Conservation (phyloP, 1,140 invertebrate genomes). For the Drosophila eugracilis region DNA sequence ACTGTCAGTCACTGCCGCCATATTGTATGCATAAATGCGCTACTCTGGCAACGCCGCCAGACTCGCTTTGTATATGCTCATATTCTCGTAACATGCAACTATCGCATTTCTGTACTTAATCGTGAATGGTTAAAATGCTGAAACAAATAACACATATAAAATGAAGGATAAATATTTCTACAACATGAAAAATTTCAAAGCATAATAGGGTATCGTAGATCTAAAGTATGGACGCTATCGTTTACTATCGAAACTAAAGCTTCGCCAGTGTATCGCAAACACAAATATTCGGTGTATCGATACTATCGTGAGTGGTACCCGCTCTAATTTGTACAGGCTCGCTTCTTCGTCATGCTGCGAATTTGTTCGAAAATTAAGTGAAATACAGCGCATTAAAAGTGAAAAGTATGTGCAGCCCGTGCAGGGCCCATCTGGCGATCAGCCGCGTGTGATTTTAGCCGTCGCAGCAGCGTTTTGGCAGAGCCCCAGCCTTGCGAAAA, state of each 20-base stretch:
- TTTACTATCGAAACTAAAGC: neutral
- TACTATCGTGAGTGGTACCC: conserved; percentile 3
- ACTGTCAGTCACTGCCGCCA: no score
- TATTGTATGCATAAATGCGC: no score
- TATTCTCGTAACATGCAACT: no score
- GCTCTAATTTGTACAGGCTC: conserved; percentile 54
- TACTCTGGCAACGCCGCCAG: no score
- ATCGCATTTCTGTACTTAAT: no score
- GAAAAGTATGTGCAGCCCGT: conserved; percentile 65
- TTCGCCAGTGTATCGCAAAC: neutral
- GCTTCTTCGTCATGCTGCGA: conserved; percentile 69
- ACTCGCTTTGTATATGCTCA: no score
- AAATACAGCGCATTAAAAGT: conserved; percentile 63
- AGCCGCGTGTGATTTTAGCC: conserved; percentile 50
- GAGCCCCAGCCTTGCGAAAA: conserved; percentile 43
- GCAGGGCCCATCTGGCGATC: conserved; percentile 49
- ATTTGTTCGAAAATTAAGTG: conserved; percentile 73
- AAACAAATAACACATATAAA: no score
- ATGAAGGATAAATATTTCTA: no score
- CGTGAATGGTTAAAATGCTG: no score
- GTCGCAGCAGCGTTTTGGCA: conserved; percentile 33
- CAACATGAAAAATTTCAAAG: no score
- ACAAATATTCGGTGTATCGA: conserved; percentile 1
- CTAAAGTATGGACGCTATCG: neutral
- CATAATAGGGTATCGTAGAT: no score